phyloP scores from a whole-genome alignment of 2,797 vertebrate species.

The Ctenopoma multispine region DNA sequence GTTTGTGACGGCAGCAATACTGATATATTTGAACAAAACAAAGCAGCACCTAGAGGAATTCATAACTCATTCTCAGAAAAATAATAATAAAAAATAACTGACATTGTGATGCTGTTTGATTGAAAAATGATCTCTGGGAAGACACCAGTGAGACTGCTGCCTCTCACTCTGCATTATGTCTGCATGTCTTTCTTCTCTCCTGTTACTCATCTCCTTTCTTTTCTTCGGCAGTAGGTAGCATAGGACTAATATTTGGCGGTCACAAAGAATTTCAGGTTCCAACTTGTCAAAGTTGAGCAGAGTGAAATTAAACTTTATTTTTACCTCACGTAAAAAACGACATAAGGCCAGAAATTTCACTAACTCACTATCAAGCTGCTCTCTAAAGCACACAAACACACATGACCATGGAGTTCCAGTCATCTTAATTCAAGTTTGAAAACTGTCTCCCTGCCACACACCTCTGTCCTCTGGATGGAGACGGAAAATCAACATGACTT shows the following conservation, averaged over 20 bases:
- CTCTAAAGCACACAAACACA: not conserved
- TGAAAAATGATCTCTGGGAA: conserved; percentile 14
- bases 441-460: conserved; percentile 1
- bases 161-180: not conserved
- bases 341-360: not conserved
- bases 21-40: conserved; percentile 11
- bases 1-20: not conserved
- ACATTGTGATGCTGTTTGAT: conserved; percentile 19
- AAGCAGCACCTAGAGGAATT: conserved; percentile 18
- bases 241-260: conserved; percentile 14
- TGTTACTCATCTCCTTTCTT: conserved; percentile 4
- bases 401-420: not conserved
- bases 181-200: not conserved
- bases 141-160: conserved; percentile 3
- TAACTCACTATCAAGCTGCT: not conserved
- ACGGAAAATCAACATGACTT: conserved; percentile 50
- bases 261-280: not conserved
- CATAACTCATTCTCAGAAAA: conserved; percentile 4
- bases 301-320: conserved; percentile 13
- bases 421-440: not conserved
- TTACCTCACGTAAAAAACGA: not conserved
- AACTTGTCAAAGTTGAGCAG: conserved; percentile 34
- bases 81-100: not conserved
- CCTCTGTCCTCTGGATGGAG: conserved; percentile 6
- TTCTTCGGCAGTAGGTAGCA: conserved; percentile 26